Evolutionary conservation across 2,888 invertebrate species (phyloP).

Genomic region (Teinopalpus imperialis): DNA sequence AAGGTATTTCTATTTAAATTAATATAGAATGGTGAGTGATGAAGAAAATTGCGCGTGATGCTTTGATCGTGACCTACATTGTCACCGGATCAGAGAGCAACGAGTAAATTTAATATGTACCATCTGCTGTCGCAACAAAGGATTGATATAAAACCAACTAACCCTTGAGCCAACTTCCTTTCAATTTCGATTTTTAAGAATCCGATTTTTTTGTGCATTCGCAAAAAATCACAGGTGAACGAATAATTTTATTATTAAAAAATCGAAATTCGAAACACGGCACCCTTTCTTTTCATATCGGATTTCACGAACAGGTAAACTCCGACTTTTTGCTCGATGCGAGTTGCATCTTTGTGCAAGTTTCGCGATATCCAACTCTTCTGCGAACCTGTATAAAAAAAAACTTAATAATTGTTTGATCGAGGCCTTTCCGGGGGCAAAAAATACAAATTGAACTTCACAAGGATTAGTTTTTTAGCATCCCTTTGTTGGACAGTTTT

Average conservation of each 20-base stretch:
- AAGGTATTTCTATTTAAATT: constrained; percentile 3
- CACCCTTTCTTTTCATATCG: constrained; percentile 78
- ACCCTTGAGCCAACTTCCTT: constrained; percentile 75
- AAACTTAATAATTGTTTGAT: constrained; percentile 70
- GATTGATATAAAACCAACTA: constrained; percentile 54
- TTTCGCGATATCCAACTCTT: constrained; percentile 76
- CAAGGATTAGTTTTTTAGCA: constrained; percentile 66
- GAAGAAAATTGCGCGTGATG: constrained; percentile 4
- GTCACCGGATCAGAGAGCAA: constrained; percentile 65
- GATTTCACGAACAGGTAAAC: constrained; percentile 79
- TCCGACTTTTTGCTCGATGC: constrained; percentile 61
- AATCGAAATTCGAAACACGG: constrained; percentile 60
- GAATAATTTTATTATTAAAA: constrained; percentile 51
- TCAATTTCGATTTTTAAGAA: constrained; percentile 62
- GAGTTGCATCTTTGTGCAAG: constrained; percentile 64
- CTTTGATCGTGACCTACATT: constrained; percentile 40
- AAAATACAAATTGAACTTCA: constrained; percentile 66
- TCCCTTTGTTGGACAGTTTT: constrained; percentile 66
- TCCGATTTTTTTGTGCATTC: constrained; percentile 54
- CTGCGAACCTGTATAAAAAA: constrained; percentile 53
- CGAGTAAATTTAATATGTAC: constrained; percentile 56
- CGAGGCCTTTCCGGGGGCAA: constrained; percentile 61
- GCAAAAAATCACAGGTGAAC: constrained; percentile 63
- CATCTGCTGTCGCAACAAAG: constrained; percentile 63
- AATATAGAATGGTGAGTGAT: background rate